Base-by-base conservation (phyloP, 2,113 vertebrate genomes). In the Sylvietta virens region DNA sequence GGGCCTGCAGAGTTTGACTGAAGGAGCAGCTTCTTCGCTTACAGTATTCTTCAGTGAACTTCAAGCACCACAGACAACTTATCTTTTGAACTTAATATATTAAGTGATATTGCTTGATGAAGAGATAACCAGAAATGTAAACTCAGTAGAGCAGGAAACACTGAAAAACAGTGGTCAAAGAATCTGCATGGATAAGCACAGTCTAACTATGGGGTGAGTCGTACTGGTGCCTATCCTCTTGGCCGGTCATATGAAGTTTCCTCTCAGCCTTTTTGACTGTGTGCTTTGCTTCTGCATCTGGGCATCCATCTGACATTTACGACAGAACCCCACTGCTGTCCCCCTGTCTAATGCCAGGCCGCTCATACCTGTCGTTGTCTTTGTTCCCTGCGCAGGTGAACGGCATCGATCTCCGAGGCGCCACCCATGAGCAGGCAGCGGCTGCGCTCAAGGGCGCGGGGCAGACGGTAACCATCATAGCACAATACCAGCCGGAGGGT, bases 401-500 rank as follows among this genome's bases (percentile, higher is more conserved):
- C 13, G 99, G 99, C 73, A 99, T 99, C 4, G 99, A 99, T 94
- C 98, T 99, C 39, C 98, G 99, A 62, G 98, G 98, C 81, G 99
- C 99, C 65, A 99, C 99, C 60, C 99, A 99, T 11, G 99, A 99
- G 82, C 99, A 99, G 95, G 99, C 99, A 8, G 99, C 99, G 21
- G 98, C 99, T 3, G 99, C 99, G 0, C 97, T 99, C 33, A 99
- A 99, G 89, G 99, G 99, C 62, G 99, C 99, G 2, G 99, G 99
- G 66, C 99, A 99, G 98, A 99, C 98, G 33, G 99, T 99, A 94
- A 99, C 99, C 31, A 99, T 99, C 92, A 97, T 99, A 96, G 99
- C 99, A 97, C 99, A 99, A 95, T 99, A 99, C 96, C 98, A 99
- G 95, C 99, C 99, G 0, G 99, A 99, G 98, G 99, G 99, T 99